Evolutionary conservation across 2,797 vertebrate species (phyloP).

Genomic region (Psittacula echo): DNA sequence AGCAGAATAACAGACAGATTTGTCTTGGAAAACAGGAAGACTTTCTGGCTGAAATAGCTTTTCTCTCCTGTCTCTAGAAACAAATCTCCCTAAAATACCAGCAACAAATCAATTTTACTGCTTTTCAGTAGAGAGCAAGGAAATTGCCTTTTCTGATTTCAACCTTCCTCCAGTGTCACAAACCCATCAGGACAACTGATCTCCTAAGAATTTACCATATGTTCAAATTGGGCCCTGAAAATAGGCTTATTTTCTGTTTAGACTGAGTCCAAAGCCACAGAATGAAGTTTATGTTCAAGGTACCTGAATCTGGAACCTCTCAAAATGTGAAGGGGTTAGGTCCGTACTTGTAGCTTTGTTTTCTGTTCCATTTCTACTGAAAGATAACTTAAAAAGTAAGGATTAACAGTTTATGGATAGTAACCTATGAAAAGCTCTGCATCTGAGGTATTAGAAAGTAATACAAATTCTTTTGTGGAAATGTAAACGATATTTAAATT

Average conservation of each 20-base stretch:
- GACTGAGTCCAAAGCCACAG: conserved; percentile 23
- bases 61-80: conserved; percentile 26
- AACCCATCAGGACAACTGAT: conserved; percentile 18
- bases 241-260: conserved; percentile 23
- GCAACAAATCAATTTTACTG: conserved; percentile 38
- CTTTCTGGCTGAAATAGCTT: conserved; percentile 1
- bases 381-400: conserved; percentile 31
- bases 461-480: conserved; percentile 65
- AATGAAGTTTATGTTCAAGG: conserved; percentile 8
- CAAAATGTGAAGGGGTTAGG: conserved; percentile 5
- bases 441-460: conserved; percentile 54
- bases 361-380: conserved; percentile 25
- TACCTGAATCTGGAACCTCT: conserved; percentile 32
- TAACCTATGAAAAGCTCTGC: conserved; percentile 46
- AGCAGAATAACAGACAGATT: background rate
- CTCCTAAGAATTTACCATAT: conserved; percentile 35
- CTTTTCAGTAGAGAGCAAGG: conserved; percentile 16
- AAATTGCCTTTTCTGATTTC: conserved; percentile 50
- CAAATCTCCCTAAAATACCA: conserved; percentile 36
- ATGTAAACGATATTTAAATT: conserved; percentile 40
- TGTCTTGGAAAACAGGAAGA: conserved; percentile 7
- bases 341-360: conserved; percentile 4
- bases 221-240: conserved; percentile 17
- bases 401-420: conserved; percentile 9
- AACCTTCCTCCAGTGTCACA: conserved; percentile 10